Evolutionary conservation across 2,797 vertebrate species (phyloP).

Genomic region (Enteromius thamalakanensis): DNA sequence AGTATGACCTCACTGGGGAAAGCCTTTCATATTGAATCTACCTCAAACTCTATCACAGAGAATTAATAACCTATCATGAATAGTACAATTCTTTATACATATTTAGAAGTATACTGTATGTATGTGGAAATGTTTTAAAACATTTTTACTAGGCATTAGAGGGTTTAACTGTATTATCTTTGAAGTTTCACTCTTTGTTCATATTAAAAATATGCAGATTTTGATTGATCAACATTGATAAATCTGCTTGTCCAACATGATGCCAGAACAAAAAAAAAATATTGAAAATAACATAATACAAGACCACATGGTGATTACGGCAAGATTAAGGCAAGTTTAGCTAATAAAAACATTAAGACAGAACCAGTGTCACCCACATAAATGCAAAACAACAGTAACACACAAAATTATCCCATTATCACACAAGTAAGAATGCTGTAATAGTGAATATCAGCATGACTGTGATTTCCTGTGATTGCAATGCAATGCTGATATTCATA

Average conservation of each 20-base stretch:
- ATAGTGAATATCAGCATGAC: constrained; percentile 19
- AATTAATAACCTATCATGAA: background rate
- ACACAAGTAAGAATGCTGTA: background rate
- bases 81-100: background rate
- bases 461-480: background rate
- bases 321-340: background rate
- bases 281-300: background rate
- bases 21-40: background rate
- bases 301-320: background rate
- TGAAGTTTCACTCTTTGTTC: background rate
- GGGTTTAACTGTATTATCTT: background rate
- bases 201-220: too few relatives aligned
- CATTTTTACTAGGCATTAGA: background rate
- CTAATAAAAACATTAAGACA: constrained; percentile 7
- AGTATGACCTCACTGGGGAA: background rate
- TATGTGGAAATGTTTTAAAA: background rate
- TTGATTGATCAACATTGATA: background rate
- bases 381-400: constrained; percentile 14
- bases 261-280: too few relatives aligned
- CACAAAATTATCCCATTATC: background rate
- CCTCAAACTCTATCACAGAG: background rate
- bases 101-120: background rate
- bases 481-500: background rate
- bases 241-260: background rate
- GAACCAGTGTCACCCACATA: constrained; percentile 15